Evolutionary conservation across 2,888 invertebrate species (phyloP).

Genomic region (Apotomis capreana): DNA sequence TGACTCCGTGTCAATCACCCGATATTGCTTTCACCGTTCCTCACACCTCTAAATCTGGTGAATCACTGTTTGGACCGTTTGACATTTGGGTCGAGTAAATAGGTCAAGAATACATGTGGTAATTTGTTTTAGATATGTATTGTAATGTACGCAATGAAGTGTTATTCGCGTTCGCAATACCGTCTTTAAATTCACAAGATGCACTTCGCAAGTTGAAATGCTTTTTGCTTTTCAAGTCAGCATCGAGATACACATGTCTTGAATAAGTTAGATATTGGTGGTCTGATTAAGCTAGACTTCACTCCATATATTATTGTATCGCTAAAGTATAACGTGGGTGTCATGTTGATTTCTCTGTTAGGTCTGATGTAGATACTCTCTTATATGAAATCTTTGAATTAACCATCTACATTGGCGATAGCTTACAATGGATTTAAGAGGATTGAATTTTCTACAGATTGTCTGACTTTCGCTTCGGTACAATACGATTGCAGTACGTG

Average conservation of each 20-base stretch:
- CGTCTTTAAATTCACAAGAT: slow-evolving; percentile 10
- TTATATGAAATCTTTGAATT: slow-evolving; percentile 20
- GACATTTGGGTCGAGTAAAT: slow-evolving; percentile 67
- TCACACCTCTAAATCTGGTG: slow-evolving; percentile 29
- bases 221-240: slow-evolving; percentile 6
- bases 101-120: slow-evolving; percentile 67
- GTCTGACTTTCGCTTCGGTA: slow-evolving; percentile 29
- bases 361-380: not conserved
- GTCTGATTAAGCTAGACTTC: slow-evolving; percentile 5
- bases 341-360: slow-evolving; percentile 11
- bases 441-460: slow-evolving; percentile 19
- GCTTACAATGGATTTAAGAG: slow-evolving; percentile 25
- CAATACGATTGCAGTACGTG: slow-evolving; percentile 19
- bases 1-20: slow-evolving; percentile 69
- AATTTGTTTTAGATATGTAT: slow-evolving; percentile 38
- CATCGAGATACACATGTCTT: slow-evolving; percentile 3
- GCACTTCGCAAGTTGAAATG: slow-evolving; percentile 6
- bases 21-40: slow-evolving; percentile 47
- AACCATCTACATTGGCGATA: slow-evolving; percentile 18
- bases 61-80: slow-evolving; percentile 66
- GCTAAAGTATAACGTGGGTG: slow-evolving; percentile 6
- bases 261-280: slow-evolving; percentile 18
- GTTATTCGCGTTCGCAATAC: slow-evolving; percentile 12
- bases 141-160: slow-evolving; percentile 5
- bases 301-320: not conserved